A percentile compares a stretch with the other conserved stretches of the same genome.
Evolutionary conservation across 2,113 vertebrate genomes (phyloP).

Genomic region (Diphyllodes magnificus): DNA sequence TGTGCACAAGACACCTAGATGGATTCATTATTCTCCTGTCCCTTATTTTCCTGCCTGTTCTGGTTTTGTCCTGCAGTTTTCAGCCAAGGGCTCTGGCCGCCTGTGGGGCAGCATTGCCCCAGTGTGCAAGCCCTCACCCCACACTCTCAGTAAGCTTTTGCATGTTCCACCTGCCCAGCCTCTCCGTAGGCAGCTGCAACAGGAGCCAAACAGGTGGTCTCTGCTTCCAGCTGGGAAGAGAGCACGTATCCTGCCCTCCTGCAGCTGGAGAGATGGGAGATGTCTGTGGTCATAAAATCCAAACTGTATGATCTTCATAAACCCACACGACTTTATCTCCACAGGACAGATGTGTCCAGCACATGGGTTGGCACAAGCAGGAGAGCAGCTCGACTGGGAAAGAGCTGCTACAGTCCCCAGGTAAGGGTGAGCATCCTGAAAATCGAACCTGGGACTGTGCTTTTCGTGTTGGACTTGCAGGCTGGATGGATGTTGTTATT

Average conservation of each 20-base stretch:
- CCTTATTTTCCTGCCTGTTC: not conserved
- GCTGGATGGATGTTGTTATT: not conserved
- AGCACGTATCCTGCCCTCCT: not conserved
- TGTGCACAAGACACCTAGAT: not conserved
- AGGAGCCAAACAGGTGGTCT: not conserved
- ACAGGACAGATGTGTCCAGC: not conserved
- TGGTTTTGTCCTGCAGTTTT: not conserved
- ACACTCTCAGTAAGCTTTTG: not conserved
- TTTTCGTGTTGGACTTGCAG: accelerated
- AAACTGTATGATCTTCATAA: not conserved
- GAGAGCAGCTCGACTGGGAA: accelerated
- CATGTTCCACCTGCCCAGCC: not conserved
- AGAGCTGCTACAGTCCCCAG: not conserved
- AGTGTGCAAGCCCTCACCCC: not conserved
- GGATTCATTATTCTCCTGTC: not conserved
- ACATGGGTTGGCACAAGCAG: accelerated
- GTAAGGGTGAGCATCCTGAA: not conserved
- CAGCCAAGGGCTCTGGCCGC: not conserved
- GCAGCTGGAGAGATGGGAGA: not conserved
- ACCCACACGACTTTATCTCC: not conserved
- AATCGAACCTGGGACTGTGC: not conserved
- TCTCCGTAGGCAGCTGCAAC: not conserved
- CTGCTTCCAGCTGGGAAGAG: not conserved
- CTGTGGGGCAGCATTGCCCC: not conserved
- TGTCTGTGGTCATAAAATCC: not conserved